Conservation (phyloP, 2,113 vertebrate genomes). For the Lichenostomus cassidix region DNA sequence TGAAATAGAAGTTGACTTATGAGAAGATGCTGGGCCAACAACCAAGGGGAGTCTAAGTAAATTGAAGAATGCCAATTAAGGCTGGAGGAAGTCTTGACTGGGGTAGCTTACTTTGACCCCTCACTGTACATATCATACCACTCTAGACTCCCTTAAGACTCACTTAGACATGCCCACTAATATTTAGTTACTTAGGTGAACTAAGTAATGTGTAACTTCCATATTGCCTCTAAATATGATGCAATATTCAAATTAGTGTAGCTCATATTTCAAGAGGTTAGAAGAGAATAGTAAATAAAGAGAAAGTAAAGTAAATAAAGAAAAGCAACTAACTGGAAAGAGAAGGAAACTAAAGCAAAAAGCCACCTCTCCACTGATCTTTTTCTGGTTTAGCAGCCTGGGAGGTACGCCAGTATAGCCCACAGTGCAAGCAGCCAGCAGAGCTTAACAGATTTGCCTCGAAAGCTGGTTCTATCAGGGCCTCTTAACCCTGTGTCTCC, state of each 20-base stretch:
- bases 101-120: not conserved
- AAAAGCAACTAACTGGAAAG: not conserved
- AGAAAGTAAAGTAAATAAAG: not conserved
- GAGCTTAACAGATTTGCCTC: not conserved
- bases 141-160: not conserved
- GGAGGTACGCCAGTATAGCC: rapidly evolving
- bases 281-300: not conserved
- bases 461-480: not conserved
- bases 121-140: not conserved
- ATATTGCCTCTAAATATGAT: not conserved
- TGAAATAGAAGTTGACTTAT: constrained; percentile 64
- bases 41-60: not conserved
- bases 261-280: not conserved
- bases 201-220: not conserved
- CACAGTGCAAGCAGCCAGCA: rapidly evolving
- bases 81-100: constrained; percentile 27
- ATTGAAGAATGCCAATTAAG: constrained; percentile 41
- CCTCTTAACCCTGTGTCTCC: not conserved
- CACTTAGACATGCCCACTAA: not conserved
- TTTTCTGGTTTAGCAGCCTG: not conserved
- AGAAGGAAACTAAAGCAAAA: not conserved
- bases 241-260: not conserved
- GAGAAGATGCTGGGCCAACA: constrained; percentile 54
- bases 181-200: not conserved
- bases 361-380: not conserved